Percentiles rank a stretch among this genome's conserved stretches.
Conservation (phyloP, 2,113 vertebrate genomes). For the Ptilonorhynchus violaceus region DNA sequence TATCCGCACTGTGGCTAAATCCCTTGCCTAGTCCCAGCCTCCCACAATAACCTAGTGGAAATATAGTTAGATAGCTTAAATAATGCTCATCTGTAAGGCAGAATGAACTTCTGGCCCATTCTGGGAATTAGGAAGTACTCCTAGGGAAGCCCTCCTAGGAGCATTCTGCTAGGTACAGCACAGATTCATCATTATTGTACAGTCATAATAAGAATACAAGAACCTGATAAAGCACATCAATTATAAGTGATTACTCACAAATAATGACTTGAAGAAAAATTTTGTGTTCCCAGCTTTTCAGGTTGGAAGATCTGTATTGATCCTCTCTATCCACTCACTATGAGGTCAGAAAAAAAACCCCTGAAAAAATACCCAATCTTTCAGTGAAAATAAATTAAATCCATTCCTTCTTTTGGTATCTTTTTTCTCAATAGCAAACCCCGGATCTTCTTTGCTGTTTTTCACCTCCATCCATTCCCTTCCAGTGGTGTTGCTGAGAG, state of each 20-base stretch:
- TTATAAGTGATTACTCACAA: neutral
- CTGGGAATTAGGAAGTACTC: neutral
- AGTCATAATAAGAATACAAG: neutral
- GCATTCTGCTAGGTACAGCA: neutral
- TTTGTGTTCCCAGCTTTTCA: neutral
- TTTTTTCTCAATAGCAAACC: neutral
- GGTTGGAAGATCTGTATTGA: neutral
- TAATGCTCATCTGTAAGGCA: neutral
- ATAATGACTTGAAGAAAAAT: neutral
- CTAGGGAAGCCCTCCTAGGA: neutral
- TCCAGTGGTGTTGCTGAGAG: neutral
- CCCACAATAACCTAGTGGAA: neutral
- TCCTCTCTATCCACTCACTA: neutral
- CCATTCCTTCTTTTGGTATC: neutral
- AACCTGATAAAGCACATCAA: neutral
- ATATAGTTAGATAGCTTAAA: neutral
- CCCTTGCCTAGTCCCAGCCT: neutral
- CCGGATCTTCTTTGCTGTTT: neutral
- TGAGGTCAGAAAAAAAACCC: neutral
- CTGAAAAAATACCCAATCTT: neutral
- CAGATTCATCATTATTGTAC: neutral
- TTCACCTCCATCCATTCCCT: neutral
- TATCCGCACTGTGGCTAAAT: neutral
- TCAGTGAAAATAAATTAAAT: neutral
- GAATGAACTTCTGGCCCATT: neutral